phyloP scores from a whole-genome alignment of 2,113 vertebrate genomes.

The Pelusios castaneus region DNA sequence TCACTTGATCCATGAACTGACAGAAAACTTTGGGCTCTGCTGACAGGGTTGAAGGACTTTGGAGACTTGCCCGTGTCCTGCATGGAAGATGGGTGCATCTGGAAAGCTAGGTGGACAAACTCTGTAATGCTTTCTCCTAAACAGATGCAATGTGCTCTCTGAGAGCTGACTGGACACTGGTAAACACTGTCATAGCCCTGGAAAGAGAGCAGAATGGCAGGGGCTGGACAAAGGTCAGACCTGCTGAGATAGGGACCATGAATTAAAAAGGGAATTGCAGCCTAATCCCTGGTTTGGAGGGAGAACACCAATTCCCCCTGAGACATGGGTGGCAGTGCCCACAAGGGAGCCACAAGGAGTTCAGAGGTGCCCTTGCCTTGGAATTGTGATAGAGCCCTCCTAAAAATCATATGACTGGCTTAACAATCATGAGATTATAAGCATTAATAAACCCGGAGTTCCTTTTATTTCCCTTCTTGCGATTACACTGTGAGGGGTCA shows the following conservation, averaged over 20 bases:
- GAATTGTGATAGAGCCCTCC: background rate
- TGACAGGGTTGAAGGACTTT: background rate
- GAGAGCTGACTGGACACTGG: background rate
- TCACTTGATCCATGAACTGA: background rate
- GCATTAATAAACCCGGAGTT: too few relatives aligned
- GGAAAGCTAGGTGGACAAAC: background rate
- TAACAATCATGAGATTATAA: background rate
- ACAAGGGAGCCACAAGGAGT: background rate
- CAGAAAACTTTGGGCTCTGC: background rate
- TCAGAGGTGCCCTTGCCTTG: background rate
- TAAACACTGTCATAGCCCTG: background rate
- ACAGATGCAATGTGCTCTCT: background rate
- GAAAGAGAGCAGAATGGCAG: background rate
- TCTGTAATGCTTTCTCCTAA: background rate
- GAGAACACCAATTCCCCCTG: background rate
- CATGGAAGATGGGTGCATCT: background rate
- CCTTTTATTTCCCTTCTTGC: background rate
- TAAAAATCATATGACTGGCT: background rate
- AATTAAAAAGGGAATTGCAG: background rate
- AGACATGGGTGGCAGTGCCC: background rate
- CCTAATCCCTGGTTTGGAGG: background rate
- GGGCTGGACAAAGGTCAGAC: background rate
- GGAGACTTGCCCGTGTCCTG: background rate
- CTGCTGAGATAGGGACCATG: background rate
- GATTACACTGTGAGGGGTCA: background rate